Percentiles rank a stretch among this genome's conserved stretches.
phyloP scores from a whole-genome alignment of 2,113 vertebrate genomes.

The Rana temporaria region DNA sequence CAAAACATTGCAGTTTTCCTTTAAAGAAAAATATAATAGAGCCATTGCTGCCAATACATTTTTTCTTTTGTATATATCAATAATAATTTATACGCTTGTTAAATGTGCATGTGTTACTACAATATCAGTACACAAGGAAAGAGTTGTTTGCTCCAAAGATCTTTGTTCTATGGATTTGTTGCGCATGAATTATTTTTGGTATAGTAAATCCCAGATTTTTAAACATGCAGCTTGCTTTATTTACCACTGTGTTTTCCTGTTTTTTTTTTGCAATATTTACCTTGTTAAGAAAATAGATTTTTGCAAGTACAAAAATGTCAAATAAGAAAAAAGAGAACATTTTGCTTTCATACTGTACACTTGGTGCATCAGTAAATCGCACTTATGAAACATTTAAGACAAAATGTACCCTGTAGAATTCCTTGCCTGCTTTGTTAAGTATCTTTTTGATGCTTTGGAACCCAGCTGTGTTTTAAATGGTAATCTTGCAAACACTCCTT shows the following conservation, averaged over 20 bases:
- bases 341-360: neutral
- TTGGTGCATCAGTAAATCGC: neutral
- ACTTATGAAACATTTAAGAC: constrained; percentile 47
- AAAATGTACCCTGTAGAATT: constrained; percentile 31
- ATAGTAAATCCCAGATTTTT: constrained; percentile 26
- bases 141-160: neutral
- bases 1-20: too few species aligned
- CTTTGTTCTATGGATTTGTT: constrained; percentile 34
- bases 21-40: neutral
- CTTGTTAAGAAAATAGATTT: constrained; percentile 32
- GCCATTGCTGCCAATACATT: neutral
- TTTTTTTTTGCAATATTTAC: constrained; percentile 25
- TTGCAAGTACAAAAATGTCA: constrained; percentile 39
- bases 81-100: too few species aligned
- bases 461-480: constrained; percentile 19
- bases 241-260: neutral
- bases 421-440: constrained; percentile 16
- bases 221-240: constrained; percentile 2
- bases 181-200: constrained; percentile 23
- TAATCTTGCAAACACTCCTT: constrained; percentile 22
- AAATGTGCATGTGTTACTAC: neutral
- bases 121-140: neutral
- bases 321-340: neutral
- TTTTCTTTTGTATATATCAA: neutral
- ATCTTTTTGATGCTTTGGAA: constrained; percentile 14